Base-by-base conservation (phyloP, 2,113 vertebrate genomes). In the Leuciscus idus region DNA sequence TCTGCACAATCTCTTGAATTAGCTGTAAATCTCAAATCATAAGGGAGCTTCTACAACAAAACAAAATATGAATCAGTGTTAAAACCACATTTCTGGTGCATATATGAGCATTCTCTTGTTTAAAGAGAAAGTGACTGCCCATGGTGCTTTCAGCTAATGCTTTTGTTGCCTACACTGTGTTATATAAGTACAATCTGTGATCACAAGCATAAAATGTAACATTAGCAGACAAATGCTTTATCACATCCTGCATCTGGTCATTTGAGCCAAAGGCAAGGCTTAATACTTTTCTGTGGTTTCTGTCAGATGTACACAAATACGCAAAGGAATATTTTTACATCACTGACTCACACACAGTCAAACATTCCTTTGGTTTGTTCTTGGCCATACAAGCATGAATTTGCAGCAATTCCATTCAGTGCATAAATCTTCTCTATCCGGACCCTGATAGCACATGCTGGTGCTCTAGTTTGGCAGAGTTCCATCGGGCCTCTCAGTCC, bases 171-270 rank as follows among this genome's bases (percentile, higher is more conserved):
- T 76, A 50, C 46, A 76, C 28, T 78, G 72, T 48, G 72, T 74
- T 78, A 36, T 78, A 78, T 36, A 78, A 78, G 76, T 77, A 30
- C 28, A 77, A 57, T 78, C 50, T 78, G 17, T 78, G 30, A 73
- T 52, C 33, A 84, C 66, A 59, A 43, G 50, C 19, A 2, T 78
- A 78, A 23, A 36, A 28, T 57, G 59, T 64, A 82, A 68, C 15
- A 39, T 17, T 12, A 52, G 26, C 8, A 50, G 64, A 76, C 36
- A 55, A 61, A 26, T 59, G 12, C 21, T 74, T 57, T 36, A 78
- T 33, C 50, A 57, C 76, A 57, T 57, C 75, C 50, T 57, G 28
- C 4, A 55, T 78, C 70, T 23, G 6, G 12, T 75, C 15, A 61
- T 77, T 77, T 66, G 33, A 30, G 28, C 74, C 43, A 36, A 21